Evolutionary conservation across 2,113 vertebrate genomes (phyloP), one percentile per base, ranked within the genome.

Genomic region (Geococcyx californianus): DNA sequence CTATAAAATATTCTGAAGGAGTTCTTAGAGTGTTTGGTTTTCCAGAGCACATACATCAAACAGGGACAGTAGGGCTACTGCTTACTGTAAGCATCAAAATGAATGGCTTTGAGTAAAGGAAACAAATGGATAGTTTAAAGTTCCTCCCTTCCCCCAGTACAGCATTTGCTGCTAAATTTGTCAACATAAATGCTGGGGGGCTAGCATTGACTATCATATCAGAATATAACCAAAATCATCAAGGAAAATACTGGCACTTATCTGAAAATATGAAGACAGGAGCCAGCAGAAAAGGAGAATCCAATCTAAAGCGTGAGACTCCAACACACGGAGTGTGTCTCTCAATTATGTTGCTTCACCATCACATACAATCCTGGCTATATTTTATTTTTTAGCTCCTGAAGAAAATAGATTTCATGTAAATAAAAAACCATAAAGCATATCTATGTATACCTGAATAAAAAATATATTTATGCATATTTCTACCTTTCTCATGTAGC

Each of bases 1-100:
- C 66, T 55, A 28, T 38, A 87, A 92, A 84, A 86, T 77, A 72
- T 52, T 89, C 52, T 81, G 60, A 54, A 89, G 47, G 45, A 87
- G 38, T 25, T 80, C 68, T 55, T 34, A 36, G 31, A 51, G 24
- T 3, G 2, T 62, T 89, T 74, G 25, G 8, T 42, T 89, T 92
- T 81, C 60, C 64, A 81, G 47, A 95, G 25, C 66, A 63, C 33
- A 42, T 3, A 11, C 7, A 54, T 59, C 55, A 90, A 73, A 69
- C 16, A 66, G 34, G 60, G 40, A 84, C 76, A 54, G n/a, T 55
- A 74, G 40, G 51, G 33, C 62, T 45, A 40, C 80, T 81, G 45
- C 34, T 66, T 64, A 47, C 16, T 49, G 13, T 63, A 59, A 45
- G 9, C 31, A 40, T 56, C 23, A 89, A 47, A 69, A 86, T 1